These are phyloP conservation scores for Drosophila maculinotata DNA, from an alignment of 2,888 invertebrate species.

Conservation along the genomic window DNA sequence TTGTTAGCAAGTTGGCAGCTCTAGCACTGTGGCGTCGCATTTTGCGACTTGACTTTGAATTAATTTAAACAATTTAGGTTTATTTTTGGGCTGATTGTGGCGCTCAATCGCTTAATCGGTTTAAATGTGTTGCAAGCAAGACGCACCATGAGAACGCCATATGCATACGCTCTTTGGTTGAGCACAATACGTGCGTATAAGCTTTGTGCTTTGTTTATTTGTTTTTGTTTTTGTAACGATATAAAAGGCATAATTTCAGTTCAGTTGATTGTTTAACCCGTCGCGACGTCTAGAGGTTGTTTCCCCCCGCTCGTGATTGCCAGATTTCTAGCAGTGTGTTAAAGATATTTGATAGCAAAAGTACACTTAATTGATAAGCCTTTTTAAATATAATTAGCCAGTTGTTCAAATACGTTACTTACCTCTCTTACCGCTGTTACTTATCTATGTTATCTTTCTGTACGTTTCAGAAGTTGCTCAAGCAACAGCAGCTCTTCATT, in stretches of 20 bases:
- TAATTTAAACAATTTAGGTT: slow-evolving; percentile 67
- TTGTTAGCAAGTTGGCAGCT: slow-evolving; percentile 24
- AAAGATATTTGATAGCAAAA: slow-evolving; percentile 32
- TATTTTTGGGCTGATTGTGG: slow-evolving; percentile 42
- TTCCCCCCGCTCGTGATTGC: not conserved
- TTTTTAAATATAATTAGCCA: slow-evolving; percentile 31
- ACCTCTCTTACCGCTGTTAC: too few species aligned
- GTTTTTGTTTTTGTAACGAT: slow-evolving; percentile 10
- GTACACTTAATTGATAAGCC: slow-evolving; percentile 36
- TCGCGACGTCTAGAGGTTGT: not conserved
- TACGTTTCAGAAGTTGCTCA: slow-evolving; percentile 22
- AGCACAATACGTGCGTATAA: slow-evolving; percentile 13
- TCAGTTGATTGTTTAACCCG: not conserved
- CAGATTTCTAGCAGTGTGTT: slow-evolving; percentile 19
- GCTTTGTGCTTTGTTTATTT: slow-evolving; percentile 25
- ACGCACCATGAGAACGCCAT: slow-evolving; percentile 20
- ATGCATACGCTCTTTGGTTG: slow-evolving; percentile 19
- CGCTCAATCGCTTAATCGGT: slow-evolving; percentile 31
- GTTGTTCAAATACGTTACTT: slow-evolving; percentile 26
- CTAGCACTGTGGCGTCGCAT: not conserved
- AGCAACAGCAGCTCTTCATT: too few species aligned
- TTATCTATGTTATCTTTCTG: slow-evolving; percentile 23
- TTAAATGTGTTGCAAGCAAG: slow-evolving; percentile 17
- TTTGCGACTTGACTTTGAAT: slow-evolving; percentile 39
- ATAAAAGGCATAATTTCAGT: slow-evolving; percentile 5